phyloP scores from a whole-genome alignment of 2,113 vertebrate genomes.

The Elaphurus davidianus region DNA sequence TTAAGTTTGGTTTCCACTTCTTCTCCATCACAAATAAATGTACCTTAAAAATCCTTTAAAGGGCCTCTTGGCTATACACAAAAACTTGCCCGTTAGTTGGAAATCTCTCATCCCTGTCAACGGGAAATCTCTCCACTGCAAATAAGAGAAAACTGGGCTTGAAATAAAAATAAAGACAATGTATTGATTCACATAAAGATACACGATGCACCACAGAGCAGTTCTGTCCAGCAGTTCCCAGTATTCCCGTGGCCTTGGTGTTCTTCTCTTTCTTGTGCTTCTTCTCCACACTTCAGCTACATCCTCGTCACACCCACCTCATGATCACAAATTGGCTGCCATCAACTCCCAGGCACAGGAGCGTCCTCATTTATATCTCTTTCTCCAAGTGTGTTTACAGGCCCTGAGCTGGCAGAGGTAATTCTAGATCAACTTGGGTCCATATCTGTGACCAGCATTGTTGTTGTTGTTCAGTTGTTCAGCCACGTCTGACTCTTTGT shows the following conservation, averaged over 20 bases:
- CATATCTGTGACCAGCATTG: not conserved
- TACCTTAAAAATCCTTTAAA: not conserved
- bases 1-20: too few species aligned
- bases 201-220: rapidly evolving
- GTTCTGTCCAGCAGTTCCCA: not conserved
- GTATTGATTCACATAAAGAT: not conserved
- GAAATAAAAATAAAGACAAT: not conserved
- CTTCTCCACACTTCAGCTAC: not conserved
- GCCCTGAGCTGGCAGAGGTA: too few species aligned
- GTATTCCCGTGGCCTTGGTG: rapidly evolving
- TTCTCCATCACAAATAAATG: not conserved
- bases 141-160: not conserved
- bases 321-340: not conserved
- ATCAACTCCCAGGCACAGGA: not conserved
- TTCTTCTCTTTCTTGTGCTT: not conserved
- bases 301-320: not conserved
- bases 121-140: not conserved
- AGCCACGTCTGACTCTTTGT: not conserved
- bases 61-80: not conserved
- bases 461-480: not conserved
- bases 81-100: not conserved
- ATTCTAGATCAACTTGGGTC: not conserved
- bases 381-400: not conserved
- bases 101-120: not conserved
- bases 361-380: not conserved